These are phyloP conservation scores for Pelusios castaneus DNA, from an alignment of 2,113 vertebrate genomes.

Conservation along the genomic window DNA sequence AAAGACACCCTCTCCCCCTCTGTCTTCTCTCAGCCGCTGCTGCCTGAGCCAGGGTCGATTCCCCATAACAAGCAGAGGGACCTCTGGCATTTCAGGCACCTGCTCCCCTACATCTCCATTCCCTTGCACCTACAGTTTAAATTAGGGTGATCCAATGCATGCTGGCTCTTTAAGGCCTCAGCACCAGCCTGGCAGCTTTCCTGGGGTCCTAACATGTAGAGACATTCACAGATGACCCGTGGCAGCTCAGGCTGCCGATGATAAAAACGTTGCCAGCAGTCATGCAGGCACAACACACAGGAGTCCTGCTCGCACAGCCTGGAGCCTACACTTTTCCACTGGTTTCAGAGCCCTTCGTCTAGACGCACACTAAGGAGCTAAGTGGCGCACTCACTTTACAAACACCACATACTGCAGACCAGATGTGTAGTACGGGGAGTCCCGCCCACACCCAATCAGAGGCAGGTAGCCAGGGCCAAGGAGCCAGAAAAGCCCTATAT, in stretches of 20 bases:
- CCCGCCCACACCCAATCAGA: background rate
- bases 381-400: background rate
- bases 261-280: background rate
- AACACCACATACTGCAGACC: background rate
- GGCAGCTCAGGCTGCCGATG: background rate
- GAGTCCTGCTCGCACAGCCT: rapidly evolving
- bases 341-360: background rate
- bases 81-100: background rate
- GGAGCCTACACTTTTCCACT: background rate
- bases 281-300: background rate
- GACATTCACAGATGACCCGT: background rate
- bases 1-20: no score
- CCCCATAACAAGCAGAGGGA: background rate
- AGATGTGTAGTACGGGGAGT: background rate
- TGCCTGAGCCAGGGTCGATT: background rate
- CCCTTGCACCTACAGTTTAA: background rate
- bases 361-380: background rate
- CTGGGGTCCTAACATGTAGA: rapidly evolving
- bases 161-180: background rate
- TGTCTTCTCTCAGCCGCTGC: background rate
- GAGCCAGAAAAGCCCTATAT: background rate
- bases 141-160: background rate
- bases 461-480: background rate
- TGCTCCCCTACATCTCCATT: background rate
- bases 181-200: background rate